Conservation (phyloP, 2,113 vertebrate species). For the Bos indicus region DNA sequence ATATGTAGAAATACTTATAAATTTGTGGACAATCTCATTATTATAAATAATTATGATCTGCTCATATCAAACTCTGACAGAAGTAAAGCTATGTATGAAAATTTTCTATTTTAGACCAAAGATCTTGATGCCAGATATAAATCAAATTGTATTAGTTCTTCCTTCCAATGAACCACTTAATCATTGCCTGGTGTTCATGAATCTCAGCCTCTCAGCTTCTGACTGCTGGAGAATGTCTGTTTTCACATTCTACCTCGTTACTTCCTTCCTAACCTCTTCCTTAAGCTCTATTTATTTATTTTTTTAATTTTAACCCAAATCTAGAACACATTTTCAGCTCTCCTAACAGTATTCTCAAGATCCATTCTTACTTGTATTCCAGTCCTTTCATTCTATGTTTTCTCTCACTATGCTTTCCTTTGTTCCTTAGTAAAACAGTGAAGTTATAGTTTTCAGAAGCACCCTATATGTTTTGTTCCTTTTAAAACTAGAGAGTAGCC, state of each 20-base stretch:
- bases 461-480: neutral
- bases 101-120: neutral
- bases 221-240: neutral
- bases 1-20: neutral
- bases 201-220: accelerated
- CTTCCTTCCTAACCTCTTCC: neutral
- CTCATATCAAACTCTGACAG: neutral
- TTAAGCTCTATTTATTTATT: neutral
- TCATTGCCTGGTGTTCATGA: neutral
- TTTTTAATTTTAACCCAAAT: neutral
- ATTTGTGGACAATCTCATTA: neutral
- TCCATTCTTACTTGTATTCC: neutral
- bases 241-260: neutral
- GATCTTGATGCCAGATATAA: neutral
- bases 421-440: neutral
- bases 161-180: neutral
- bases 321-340: neutral
- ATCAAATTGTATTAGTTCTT: neutral
- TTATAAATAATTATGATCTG: neutral
- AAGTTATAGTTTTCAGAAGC: neutral
- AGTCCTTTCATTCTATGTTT: neutral
- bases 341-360: neutral
- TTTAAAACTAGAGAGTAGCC: neutral
- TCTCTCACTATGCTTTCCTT: neutral
- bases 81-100: neutral